Evolutionary conservation across 1,140 invertebrate genomes (phyloP), one percentile per base, ranked within the genome.

Genomic region (Ostrea denselamellosa): DNA sequence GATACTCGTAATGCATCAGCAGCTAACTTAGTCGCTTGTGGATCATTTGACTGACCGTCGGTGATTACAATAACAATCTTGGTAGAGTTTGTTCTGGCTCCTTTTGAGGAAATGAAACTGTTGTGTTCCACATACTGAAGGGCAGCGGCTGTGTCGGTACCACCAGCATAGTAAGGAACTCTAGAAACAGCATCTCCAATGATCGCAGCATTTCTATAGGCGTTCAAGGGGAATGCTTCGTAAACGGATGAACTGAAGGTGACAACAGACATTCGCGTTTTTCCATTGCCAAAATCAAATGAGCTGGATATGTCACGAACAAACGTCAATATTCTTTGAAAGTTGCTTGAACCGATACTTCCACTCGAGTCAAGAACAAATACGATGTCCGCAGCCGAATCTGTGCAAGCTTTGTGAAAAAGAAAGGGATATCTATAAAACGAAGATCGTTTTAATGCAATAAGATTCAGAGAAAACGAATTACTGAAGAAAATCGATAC

Each of bases 381-480:
- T 34, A 81, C 71, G 22, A 81, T 81, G 71, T 81, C 81, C 96
- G 96, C 14, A 97, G 71, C 8, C 25, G 71, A 22, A 17, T 81
- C 71, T 28, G 25, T 28, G 44, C 71, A 81, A 22, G 25, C 71
- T 81, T 28, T 25, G 25, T 22, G 14, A 81, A 25, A 81, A 51
- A 28, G 44, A 34, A 51, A 34, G n/a, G 17, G 1, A 17, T 65
- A 19, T 19, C 62, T 19, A 19, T 17, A 65, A 19, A 22, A 65
- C 62, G 22, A 65, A 65, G 3, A 7, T 1, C 3, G 22, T 19
- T 19, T 17, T 19, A 65, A 65, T 65, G 7, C 22, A 19, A 65
- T 17, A 65, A 65, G 7, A 7, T 1, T 65, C 3, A 1, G 62
- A 65, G n/a, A 19, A 65, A 65, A 7, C 62, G 3, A 17, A 19